Percentiles rank a stretch among this genome's conserved stretches.
Conservation (phyloP, 2,888 invertebrate species). For the Gastrophysa polygoni region DNA sequence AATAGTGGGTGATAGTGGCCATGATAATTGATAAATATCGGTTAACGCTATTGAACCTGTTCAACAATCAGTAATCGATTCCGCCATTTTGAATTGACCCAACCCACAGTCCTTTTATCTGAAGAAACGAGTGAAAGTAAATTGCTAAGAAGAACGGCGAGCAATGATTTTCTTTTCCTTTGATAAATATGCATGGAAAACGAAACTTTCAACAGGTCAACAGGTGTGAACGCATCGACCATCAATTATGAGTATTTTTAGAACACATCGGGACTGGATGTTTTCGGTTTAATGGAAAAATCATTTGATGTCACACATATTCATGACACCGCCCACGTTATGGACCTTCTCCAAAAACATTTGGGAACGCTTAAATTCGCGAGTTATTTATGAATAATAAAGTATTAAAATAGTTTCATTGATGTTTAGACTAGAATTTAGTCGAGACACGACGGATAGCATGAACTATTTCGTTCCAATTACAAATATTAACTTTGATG, state of each 20-base stretch:
- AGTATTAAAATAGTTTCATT: neutral
- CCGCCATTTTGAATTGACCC: neutral
- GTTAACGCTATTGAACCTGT: neutral
- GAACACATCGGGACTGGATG: neutral
- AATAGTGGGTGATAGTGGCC: neutral
- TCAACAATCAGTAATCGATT: neutral
- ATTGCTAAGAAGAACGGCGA: neutral
- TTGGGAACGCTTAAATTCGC: neutral
- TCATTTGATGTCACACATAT: slow-evolving; percentile 6
- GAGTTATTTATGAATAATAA: no score
- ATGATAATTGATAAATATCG: neutral
- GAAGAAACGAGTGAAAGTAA: neutral
- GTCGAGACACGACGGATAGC: no score
- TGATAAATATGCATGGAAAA: neutral
- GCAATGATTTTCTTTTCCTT: neutral
- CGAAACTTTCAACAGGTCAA: neutral
- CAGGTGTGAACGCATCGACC: neutral
- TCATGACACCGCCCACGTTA: neutral
- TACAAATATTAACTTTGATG: no score
- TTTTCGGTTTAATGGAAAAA: slow-evolving; percentile 2
- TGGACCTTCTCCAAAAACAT: slow-evolving; percentile 3
- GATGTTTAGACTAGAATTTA: neutral
- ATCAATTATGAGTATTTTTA: slow-evolving; percentile 2
- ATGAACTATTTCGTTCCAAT: no score
- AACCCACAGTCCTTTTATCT: neutral